phyloP scores from a whole-genome alignment of 1,140 invertebrate species.

The Teleopsis dalmanni region DNA sequence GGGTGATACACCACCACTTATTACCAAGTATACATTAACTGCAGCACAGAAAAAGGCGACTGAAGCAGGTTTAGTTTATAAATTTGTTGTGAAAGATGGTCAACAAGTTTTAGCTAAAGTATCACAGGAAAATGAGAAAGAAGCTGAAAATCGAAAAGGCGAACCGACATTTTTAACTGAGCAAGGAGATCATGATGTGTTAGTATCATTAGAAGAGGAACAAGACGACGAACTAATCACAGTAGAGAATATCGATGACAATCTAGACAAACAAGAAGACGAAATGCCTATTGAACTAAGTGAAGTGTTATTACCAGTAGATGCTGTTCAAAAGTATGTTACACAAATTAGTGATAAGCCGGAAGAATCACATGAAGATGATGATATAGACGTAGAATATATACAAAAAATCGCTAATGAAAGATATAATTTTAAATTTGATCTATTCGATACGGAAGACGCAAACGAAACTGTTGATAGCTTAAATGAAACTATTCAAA shows the following conservation, averaged over 20 bases:
- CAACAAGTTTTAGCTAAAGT: conserved; percentile 64
- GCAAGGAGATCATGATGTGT: conserved; percentile 13
- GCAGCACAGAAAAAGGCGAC: conserved; percentile 29
- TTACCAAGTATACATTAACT: conserved; percentile 27
- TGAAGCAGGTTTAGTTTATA: conserved; percentile 48
- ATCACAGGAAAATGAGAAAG: conserved; percentile 37
- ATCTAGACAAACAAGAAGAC: too few relatives aligned
- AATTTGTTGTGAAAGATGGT: conserved; percentile 65
- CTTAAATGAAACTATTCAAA: conserved; percentile 16
- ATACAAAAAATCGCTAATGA: too few relatives aligned
- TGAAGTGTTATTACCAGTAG: too few relatives aligned
- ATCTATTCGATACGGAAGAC: conserved; percentile 12
- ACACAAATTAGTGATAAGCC: too few relatives aligned
- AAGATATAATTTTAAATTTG: too few relatives aligned
- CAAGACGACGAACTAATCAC: conserved; percentile 14
- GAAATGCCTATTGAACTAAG: too few relatives aligned
- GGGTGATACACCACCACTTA: conserved; percentile 10
- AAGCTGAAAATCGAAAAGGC: conserved; percentile 29
- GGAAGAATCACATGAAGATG: too few relatives aligned
- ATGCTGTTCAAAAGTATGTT: too few relatives aligned
- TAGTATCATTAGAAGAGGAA: conserved; percentile 13
- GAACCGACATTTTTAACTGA: conserved; percentile 16
- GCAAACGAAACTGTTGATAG: not conserved
- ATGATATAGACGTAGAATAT: too few relatives aligned
- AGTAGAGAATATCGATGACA: conserved; percentile 7